A percentile compares a stretch with the other conserved stretches of the same genome.
These are phyloP conservation scores for Eulemur albifrons DNA, from an alignment of 2,797 vertebrate genomes.

Conservation along the genomic window DNA sequence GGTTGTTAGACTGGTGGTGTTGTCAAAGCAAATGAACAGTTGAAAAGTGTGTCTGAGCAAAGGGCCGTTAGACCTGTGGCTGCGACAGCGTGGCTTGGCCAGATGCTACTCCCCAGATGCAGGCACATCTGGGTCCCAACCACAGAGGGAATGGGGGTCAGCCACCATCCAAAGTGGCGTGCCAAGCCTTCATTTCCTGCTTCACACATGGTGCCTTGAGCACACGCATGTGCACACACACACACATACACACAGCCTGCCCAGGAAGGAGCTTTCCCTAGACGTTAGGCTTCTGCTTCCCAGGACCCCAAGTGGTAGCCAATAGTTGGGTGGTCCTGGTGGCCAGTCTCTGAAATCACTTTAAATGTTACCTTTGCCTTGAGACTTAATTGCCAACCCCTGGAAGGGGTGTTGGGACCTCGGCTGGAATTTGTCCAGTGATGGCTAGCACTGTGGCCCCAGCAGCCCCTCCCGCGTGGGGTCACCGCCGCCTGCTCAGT, in stretches of 20 bases:
- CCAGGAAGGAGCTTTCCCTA: background rate
- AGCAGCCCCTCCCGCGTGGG: conserved; percentile 41
- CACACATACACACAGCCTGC: background rate
- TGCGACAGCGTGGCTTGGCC: accelerated
- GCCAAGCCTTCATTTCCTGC: background rate
- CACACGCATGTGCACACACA: too few species aligned
- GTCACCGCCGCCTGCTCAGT: background rate
- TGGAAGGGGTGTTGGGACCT: background rate
- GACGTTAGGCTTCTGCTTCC: background rate
- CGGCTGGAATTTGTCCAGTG: background rate
- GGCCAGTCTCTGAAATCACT: background rate
- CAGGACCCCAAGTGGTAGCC: background rate
- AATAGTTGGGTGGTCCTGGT: background rate
- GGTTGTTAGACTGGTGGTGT: background rate
- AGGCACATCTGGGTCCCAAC: background rate
- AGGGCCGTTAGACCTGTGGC: background rate
- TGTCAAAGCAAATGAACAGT: background rate
- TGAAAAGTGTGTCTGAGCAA: background rate
- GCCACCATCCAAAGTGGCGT: background rate
- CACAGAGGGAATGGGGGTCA: background rate
- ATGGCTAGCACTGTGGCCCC: background rate
- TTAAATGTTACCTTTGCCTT: background rate
- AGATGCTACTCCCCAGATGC: background rate
- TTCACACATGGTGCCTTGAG: background rate
- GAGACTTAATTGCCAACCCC: background rate